phyloP scores from a whole-genome alignment of 2,888 invertebrate genomes.

The Atherix ibis region DNA sequence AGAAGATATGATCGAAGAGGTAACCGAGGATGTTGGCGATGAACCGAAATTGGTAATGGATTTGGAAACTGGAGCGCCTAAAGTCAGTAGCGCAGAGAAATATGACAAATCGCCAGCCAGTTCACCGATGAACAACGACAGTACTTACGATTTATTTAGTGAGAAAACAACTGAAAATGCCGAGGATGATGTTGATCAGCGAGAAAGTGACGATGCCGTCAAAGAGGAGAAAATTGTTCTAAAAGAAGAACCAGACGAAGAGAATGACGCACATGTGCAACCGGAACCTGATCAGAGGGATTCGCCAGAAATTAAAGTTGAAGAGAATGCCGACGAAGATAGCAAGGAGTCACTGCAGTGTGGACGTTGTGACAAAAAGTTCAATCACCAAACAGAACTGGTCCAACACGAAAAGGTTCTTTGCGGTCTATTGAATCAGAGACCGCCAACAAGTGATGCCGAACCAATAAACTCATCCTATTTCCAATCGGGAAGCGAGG shows the following conservation, averaged over 20 bases:
- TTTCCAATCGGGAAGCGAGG: constrained; percentile 40
- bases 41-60: constrained; percentile 50
- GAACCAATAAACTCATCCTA: constrained; percentile 11
- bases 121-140: constrained; percentile 12
- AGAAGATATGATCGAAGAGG: constrained; percentile 45
- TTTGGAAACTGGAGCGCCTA: constrained; percentile 40
- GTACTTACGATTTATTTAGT: constrained; percentile 41
- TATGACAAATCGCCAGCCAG: constrained; percentile 19
- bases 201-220: not conserved
- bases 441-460: constrained; percentile 28
- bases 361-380: constrained; percentile 41
- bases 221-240: constrained; percentile 9
- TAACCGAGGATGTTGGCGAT: constrained; percentile 43
- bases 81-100: constrained; percentile 32
- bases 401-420: constrained; percentile 57
- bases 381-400: constrained; percentile 41
- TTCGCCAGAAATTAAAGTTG: constrained; percentile 13
- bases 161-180: constrained; percentile 41
- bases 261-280: constrained; percentile 35
- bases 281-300: constrained; percentile 19
- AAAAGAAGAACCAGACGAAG: constrained; percentile 28
- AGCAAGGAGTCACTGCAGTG: constrained; percentile 36
- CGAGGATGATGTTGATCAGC: not conserved
- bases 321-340: constrained; percentile 10
- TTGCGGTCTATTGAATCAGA: constrained; percentile 37